These are phyloP conservation scores for Microcebus jonahi DNA, from an alignment of 2,113 vertebrate species.

Conservation along the genomic window DNA sequence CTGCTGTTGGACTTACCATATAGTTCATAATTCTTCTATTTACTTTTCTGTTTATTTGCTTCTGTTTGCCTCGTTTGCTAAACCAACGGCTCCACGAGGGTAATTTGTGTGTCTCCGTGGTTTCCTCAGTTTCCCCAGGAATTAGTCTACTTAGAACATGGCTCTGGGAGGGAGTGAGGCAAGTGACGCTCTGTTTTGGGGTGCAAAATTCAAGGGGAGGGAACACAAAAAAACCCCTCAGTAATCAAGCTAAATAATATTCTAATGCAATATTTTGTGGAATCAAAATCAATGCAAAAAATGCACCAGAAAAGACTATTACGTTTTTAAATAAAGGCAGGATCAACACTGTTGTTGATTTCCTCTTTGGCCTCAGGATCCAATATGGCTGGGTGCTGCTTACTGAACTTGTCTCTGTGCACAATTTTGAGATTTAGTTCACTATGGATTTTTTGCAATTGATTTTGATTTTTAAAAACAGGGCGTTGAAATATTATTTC, in stretches of 20 bases:
- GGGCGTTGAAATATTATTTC: not conserved
- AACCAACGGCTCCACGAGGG: not conserved
- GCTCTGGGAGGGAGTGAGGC: not conserved
- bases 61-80: not conserved
- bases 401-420: not conserved
- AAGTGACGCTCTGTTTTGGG: not conserved
- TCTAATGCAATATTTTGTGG: not conserved
- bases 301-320: not conserved
- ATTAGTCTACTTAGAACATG: not conserved
- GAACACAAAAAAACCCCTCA: not conserved
- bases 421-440: not conserved
- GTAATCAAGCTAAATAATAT: not conserved
- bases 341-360: not conserved
- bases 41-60: not conserved
- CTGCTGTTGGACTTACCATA: rapidly evolving
- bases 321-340: not conserved
- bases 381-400: not conserved
- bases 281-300: not conserved
- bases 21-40: not conserved
- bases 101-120: not conserved
- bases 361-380: not conserved
- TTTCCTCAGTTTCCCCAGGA: not conserved
- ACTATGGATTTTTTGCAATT: not conserved
- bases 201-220: not conserved
- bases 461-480: not conserved